Percentiles rank a stretch among this genome's conserved stretches.
These are phyloP conservation scores for Xanthia icteritia DNA, from an alignment of 2,888 invertebrate genomes.

Conservation along the genomic window DNA sequence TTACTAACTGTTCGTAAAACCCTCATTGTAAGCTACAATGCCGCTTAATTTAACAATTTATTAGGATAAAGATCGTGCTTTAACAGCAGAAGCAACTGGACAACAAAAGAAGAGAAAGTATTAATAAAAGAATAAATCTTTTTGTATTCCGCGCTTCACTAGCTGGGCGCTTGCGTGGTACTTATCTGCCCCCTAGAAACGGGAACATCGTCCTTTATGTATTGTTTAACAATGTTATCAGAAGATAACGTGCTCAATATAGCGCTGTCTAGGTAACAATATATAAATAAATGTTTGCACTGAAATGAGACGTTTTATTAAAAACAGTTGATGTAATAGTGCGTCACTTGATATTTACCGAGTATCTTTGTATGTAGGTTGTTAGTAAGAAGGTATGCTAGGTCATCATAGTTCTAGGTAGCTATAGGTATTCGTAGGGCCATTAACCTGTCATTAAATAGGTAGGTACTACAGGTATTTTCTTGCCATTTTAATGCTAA, in stretches of 20 bases:
- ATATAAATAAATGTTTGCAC: slow-evolving; percentile 34
- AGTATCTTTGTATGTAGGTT: slow-evolving; percentile 13
- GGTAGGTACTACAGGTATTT: neutral
- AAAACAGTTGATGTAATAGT: slow-evolving; percentile 38
- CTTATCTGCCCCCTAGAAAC: slow-evolving; percentile 30
- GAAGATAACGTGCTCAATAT: slow-evolving; percentile 50
- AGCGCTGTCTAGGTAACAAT: slow-evolving; percentile 31
- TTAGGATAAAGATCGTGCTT: slow-evolving; percentile 1
- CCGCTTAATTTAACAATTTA: neutral
- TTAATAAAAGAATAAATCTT: slow-evolving; percentile 18
- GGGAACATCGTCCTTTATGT: slow-evolving; percentile 38
- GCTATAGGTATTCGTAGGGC: slow-evolving; percentile 6
- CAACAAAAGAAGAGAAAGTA: slow-evolving; percentile 46
- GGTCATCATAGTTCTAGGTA: slow-evolving; percentile 14
- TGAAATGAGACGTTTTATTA: slow-evolving; percentile 21
- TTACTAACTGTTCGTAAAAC: slow-evolving; percentile 34
- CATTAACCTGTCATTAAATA: slow-evolving; percentile 25
- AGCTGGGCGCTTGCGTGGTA: neutral
- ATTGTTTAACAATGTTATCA: slow-evolving; percentile 51
- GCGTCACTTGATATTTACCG: slow-evolving; percentile 28
- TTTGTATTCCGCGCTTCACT: slow-evolving; percentile 42
- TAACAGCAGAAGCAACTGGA: slow-evolving; percentile 3
- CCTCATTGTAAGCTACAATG: slow-evolving; percentile 27
- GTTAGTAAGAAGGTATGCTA: slow-evolving; percentile 10
- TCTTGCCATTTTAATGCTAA: neutral